Evolutionary conservation across 2,888 invertebrate species (phyloP), one percentile per base, ranked within the genome.

Genomic region (Automeris io): DNA sequence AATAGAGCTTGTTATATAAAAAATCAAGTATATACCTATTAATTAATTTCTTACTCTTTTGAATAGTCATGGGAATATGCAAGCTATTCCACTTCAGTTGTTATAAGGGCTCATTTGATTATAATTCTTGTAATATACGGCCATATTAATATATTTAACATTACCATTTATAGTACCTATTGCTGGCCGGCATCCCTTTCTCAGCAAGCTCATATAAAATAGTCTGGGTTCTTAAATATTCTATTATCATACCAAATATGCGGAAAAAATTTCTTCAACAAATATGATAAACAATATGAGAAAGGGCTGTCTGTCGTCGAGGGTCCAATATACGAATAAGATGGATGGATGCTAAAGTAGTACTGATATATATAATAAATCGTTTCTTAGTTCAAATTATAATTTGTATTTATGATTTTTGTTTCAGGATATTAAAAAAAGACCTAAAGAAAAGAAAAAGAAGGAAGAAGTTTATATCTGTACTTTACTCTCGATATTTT

Each of bases 361-460:
- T n/a, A 25, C 19, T 24, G 34, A 16, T 41, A 29, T 34, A 37
- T 34, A 37, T 24, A 41, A 34, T 24, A 41, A 24, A 33, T 35
- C 24, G 22, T 35, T 41, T 7, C 18, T 38, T 38, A 29, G 41
- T 7, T 37, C 24, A 25, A 32, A 11, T 37, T 33, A 22, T 33
- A 16, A 29, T 33, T 24, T 36, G 29, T 26, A 18, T 35, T 39
- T 12, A 18, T 25, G 34, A 9, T 25, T 25, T 25, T 26, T n/a
- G 25, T n/a, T n/a, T n/a, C n/a, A n/a, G n/a, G n/a, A n/a, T n/a
- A n/a, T n/a, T n/a, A n/a, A n/a, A n/a, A n/a, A n/a, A n/a, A n/a
- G n/a, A n/a, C n/a, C n/a, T n/a, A n/a, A n/a, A n/a, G n/a, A n/a
- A n/a, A n/a, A n/a, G n/a, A n/a, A n/a, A n/a, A n/a, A n/a, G n/a